Base-by-base conservation (phyloP, 2,113 vertebrate genomes). In the Datnioides undecimradiatus region DNA sequence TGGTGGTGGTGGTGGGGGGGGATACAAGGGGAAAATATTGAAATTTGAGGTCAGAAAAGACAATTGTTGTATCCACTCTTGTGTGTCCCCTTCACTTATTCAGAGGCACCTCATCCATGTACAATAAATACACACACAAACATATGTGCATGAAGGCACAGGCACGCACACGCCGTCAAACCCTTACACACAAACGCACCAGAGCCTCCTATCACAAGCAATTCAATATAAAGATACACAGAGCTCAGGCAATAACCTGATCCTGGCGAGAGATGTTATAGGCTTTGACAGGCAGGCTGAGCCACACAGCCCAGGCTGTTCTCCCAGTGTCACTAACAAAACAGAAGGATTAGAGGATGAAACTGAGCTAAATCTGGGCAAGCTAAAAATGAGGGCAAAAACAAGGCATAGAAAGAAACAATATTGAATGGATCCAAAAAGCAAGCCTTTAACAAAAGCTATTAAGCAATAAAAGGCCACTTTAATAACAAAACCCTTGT, bases 1-100 rank as follows among this genome's bases (percentile, higher is more conserved):
- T 16, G 54, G 49, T 40, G 16, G 58, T 34, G 45, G 58, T 31
- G 71, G 45, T 51, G 21, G 73, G 23, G 52, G 29, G 73, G 54
- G 34, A 76, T 59, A 65, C 62, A 75, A 75, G 76, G 54, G 74
- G 63, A 67, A 73, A 52, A 73, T 89, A 89, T 90, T 92, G 83
- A 93, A 93, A 93, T 92, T 82, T 87, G 78, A 92, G 88, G 89
- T 92, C 87, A 93, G 87, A 90, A 90, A 90, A 91, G 89, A 90
- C 85, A 79, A 91, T 90, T 87, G 84, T 86, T 68, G 49, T 79
- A 84, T 76, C 78, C 79, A 85, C 68, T 83, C 84, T 64, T 85
- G 81, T 89, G 87, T 88, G 80, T 90, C 84, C 88, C 71, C 59
- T 85, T 89, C 77, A 79, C 72, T 92, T 89, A 90, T 91, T 87